Conservation (phyloP, 2,113 vertebrate genomes). For the Cyprinodon tularosa region DNA sequence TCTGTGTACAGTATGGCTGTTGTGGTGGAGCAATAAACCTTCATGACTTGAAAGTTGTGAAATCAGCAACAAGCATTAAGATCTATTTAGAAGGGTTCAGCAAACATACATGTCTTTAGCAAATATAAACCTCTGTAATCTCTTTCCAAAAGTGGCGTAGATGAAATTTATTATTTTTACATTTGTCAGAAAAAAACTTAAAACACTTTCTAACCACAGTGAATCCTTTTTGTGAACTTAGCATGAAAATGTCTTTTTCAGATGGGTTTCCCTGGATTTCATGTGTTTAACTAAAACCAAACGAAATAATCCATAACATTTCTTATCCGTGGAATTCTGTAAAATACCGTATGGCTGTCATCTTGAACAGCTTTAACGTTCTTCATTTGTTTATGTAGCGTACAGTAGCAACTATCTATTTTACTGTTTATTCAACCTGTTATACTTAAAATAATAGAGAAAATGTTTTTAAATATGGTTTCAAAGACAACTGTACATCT, state of each 20-base stretch:
- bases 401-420: slow-evolving; percentile 53
- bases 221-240: background rate
- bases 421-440: slow-evolving; percentile 52
- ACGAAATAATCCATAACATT: background rate
- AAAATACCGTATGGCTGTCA: slow-evolving; percentile 14
- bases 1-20: slow-evolving; percentile 27
- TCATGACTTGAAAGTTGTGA: slow-evolving; percentile 13
- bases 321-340: background rate
- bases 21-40: slow-evolving; percentile 12
- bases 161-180: background rate
- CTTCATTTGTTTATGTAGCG: slow-evolving; percentile 34
- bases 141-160: slow-evolving; percentile 9
- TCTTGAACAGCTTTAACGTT: slow-evolving; percentile 22
- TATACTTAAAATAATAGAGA: slow-evolving; percentile 44
- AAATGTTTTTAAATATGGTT: slow-evolving; percentile 56
- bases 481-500: slow-evolving; percentile 35
- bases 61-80: slow-evolving; percentile 6
- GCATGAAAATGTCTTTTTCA: background rate
- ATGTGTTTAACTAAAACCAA: slow-evolving; percentile 1
- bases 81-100: background rate
- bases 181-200: background rate
- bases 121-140: background rate
- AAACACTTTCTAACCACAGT: slow-evolving; percentile 7
- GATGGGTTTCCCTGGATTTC: slow-evolving; percentile 3
- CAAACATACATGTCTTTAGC: slow-evolving; percentile 6